Evolutionary conservation across 2,797 vertebrate species (phyloP), one percentile per base, ranked within the genome.

Genomic region (Semaprochilodus insignis): DNA sequence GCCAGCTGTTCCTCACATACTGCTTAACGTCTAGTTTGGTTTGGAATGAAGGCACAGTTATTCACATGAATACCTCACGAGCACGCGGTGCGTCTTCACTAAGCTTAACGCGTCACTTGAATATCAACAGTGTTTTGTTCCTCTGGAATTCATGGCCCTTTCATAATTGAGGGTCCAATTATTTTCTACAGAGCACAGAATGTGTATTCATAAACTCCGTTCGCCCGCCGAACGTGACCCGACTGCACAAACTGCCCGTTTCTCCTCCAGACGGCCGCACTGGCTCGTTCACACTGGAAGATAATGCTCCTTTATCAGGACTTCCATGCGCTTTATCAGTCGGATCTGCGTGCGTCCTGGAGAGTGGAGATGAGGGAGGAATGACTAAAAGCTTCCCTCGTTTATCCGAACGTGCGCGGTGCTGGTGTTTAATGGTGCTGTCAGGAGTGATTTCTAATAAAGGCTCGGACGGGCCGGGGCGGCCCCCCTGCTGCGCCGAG

Each of bases 381-480:
- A 34, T 69, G 82, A 70, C 34, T 25, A n/a, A 63, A 60, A 40
- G 54, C 16, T 40, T 83, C 59, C 59, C 67, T 71, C 62, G 62
- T 52, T n/a, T 62, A 72, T 84, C 74, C 11, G 14, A 70, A 27
- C 31, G 65, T 16, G 16, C 6, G 10, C 6, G 25, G 67, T 63
- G 16, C 59, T 55, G 52, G 74, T 23, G 75, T 78, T 65, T 83
- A 66, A 83, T 83, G 69, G 51, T 54, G 67, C 16, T 73, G 81
- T 77, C 75, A 78, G 62, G 72, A 48, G 60, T 74, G 75, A 83
- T 70, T 70, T 70, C 67, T 70, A 70, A 70, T 78, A 48, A 83
- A 65, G 70, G 36, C 70, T 36, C 4, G 75, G 36, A 77, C 63
- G 74, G 73, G 57, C 25, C 65, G 59, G 57, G 54, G 27, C 79